phyloP scores from a whole-genome alignment of 2,113 vertebrate species.

The Epinephelus fuscoguttatus region DNA sequence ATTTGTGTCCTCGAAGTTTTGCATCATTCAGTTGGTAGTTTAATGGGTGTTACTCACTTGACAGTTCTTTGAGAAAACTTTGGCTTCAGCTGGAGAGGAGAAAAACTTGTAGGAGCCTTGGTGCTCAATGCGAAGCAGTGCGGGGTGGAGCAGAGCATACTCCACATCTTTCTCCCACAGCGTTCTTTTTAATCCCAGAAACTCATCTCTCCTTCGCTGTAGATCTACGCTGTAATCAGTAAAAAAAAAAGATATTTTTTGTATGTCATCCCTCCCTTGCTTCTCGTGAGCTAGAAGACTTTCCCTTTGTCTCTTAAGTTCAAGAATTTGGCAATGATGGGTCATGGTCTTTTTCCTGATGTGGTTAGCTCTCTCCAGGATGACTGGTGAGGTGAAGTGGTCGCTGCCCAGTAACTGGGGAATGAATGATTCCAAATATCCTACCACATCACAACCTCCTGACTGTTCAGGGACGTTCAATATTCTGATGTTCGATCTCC shows the following conservation, averaged over 20 bases:
- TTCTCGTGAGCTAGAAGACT: not conserved
- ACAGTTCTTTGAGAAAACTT: no score
- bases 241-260: not conserved
- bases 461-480: not conserved
- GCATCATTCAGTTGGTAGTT: no score
- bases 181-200: not conserved
- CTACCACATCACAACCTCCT: not conserved
- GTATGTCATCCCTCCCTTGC: not conserved
- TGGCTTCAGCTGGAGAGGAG: no score
- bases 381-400: not conserved
- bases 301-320: not conserved
- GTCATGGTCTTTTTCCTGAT: not conserved
- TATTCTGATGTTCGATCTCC: not conserved
- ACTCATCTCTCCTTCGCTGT: not conserved
- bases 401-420: not conserved
- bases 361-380: not conserved
- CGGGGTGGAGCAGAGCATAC: not conserved
- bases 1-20: no score
- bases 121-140: no score
- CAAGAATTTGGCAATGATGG: not conserved
- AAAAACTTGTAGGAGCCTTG: no score
- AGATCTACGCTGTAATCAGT: not conserved
- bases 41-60: no score
- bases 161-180: not conserved
- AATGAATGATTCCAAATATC: not conserved